Conservation (phyloP, 2,888 invertebrate species). For the Sialis lutaria region DNA sequence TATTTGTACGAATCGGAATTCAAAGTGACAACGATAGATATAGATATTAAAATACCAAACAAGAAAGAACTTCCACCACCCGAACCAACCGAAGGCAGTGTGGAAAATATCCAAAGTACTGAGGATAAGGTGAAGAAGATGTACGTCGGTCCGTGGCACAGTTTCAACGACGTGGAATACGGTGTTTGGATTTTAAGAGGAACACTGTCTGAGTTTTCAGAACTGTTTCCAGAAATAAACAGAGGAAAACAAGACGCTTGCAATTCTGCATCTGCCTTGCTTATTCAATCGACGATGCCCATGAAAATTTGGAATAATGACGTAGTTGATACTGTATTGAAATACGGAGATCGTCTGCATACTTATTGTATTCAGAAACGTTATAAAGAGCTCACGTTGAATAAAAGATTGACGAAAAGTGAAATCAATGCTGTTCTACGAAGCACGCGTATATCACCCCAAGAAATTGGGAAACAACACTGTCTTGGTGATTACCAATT, state of each 20-base stretch:
- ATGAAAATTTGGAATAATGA: constrained; percentile 35
- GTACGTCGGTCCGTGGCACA: constrained; percentile 21
- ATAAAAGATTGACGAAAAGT: constrained; percentile 14
- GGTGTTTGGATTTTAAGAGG: constrained; percentile 24
- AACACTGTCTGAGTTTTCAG: constrained; percentile 15
- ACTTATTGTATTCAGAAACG: constrained; percentile 19
- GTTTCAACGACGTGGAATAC: constrained; percentile 21
- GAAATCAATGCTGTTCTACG: constrained; percentile 17
- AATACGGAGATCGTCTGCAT: constrained; percentile 43
- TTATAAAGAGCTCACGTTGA: constrained; percentile 8
- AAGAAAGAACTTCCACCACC: constrained; percentile 16
- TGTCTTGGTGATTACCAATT: constrained; percentile 15
- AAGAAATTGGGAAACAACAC: constrained; percentile 18
- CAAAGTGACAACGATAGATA: constrained; percentile 15
- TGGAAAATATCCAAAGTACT: constrained; percentile 2
- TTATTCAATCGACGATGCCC: constrained; percentile 36
- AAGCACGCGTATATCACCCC: constrained; percentile 15
- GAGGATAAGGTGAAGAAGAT: constrained; percentile 9
- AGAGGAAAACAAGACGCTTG: constrained; percentile 32
- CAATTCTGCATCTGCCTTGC: constrained; percentile 36
- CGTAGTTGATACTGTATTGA: constrained; percentile 38
- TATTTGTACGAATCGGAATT: constrained; percentile 13
- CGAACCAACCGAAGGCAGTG: constrained; percentile 3
- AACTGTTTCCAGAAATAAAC: constrained; percentile 19
- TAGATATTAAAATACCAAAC: constrained; percentile 15